phyloP scores from a whole-genome alignment of 2,888 invertebrate species.

The Cremastinae sp. region DNA sequence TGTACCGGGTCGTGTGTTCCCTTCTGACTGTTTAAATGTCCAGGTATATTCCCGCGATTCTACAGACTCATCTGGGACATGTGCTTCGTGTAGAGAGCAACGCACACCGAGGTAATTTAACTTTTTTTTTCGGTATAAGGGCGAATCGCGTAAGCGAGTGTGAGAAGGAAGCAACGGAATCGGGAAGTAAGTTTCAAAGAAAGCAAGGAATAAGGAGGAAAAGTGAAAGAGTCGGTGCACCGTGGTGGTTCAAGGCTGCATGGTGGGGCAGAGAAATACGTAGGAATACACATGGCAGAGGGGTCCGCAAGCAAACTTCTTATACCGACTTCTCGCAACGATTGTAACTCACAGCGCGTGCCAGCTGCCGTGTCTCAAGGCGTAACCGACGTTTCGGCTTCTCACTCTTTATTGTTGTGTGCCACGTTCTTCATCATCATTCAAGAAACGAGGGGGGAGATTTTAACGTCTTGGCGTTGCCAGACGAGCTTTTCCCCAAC shows the following conservation, averaged over 20 bases:
- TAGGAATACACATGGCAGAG: background rate
- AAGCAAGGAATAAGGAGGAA: constrained; percentile 55
- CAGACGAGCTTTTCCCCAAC: constrained; percentile 63
- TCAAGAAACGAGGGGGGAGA: constrained; percentile 59
- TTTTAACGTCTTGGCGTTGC: constrained; percentile 62
- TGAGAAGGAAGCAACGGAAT: constrained; percentile 30
- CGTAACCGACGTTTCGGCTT: constrained; percentile 80
- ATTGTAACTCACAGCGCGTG: constrained; percentile 75
- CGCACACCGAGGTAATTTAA: constrained; percentile 67
- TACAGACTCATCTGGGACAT: constrained; percentile 56
- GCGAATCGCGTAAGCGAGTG: constrained; percentile 38
- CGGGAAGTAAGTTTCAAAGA: constrained; percentile 61
- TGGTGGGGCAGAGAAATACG: constrained; percentile 4
- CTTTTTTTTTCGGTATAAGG: constrained; percentile 56
- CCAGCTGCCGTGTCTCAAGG: constrained; percentile 78
- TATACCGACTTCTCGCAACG: constrained; percentile 58
- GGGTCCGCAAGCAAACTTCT: constrained; percentile 55
- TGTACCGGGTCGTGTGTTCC: constrained; percentile 69
- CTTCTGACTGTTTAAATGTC: constrained; percentile 77
- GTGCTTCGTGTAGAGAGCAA: constrained; percentile 59
- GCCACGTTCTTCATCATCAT: constrained; percentile 59
- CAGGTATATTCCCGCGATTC: constrained; percentile 71
- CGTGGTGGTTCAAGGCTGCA: constrained; percentile 27
- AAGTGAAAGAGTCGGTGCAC: constrained; percentile 57
- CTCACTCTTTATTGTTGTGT: constrained; percentile 73